Percentiles rank a stretch among this genome's conserved stretches.
Conservation (phyloP, 2,888 invertebrate species). For the Yponomeuta evonymella region DNA sequence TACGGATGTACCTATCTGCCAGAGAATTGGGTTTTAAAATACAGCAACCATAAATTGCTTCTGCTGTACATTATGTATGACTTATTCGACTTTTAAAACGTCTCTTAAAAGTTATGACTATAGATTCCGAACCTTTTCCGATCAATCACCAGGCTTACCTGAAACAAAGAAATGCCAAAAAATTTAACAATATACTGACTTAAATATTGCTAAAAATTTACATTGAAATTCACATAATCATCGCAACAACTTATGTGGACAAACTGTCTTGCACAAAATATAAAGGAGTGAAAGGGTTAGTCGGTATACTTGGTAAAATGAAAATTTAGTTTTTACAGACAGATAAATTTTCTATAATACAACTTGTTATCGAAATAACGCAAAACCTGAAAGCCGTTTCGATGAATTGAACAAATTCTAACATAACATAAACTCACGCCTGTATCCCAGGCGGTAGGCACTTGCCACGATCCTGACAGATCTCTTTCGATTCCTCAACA, state of each 20-base stretch:
- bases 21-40: no score
- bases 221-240: neutral
- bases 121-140: neutral
- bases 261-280: neutral
- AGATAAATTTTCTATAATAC: no score
- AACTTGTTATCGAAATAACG: no score
- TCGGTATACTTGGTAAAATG: neutral
- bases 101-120: neutral
- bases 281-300: neutral
- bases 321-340: no score
- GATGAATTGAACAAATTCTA: no score
- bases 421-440: no score
- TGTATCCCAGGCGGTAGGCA: no score
- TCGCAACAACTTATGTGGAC: neutral
- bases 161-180: conserved; percentile 26
- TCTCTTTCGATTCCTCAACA: no score
- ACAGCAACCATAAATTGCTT: neutral
- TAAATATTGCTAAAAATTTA: conserved; percentile 18
- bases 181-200: conserved; percentile 29
- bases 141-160: conserved; percentile 25
- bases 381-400: no score
- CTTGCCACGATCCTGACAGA: no score
- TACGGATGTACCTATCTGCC: no score
- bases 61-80: neutral
- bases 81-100: neutral